Evolutionary conservation across 2,113 vertebrate genomes (phyloP).

Genomic region (Ictalurus furcatus): DNA sequence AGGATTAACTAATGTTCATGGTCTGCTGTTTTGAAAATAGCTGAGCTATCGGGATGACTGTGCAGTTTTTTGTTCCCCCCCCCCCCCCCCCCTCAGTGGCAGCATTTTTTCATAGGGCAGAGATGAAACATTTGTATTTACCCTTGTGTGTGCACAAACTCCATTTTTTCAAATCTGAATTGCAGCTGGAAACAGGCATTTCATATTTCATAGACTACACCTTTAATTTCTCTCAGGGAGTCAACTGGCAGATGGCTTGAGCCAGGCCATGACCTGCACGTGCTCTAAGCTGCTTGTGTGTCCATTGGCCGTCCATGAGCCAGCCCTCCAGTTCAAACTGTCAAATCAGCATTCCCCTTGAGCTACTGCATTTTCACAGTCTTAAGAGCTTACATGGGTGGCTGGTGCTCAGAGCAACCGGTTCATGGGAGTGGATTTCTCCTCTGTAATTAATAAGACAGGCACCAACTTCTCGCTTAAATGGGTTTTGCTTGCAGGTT

Average conservation of each 20-base stretch:
- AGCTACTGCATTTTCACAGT: constrained; percentile 40
- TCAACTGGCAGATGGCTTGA: constrained; percentile 25
- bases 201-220: background rate
- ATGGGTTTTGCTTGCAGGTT: constrained; percentile 53
- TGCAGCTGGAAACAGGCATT: background rate
- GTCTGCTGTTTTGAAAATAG: constrained; percentile 32
- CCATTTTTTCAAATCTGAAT: constrained; percentile 22
- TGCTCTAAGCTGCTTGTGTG: constrained; percentile 16
- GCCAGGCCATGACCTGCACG: constrained; percentile 22
- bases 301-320: constrained; percentile 34
- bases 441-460: constrained; percentile 57
- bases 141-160: background rate
- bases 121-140: constrained; percentile 2
- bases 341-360: constrained; percentile 55
- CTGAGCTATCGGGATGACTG: constrained; percentile 18
- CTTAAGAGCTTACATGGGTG: constrained; percentile 54
- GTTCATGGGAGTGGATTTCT: constrained; percentile 40
- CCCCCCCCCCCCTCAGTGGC: too few relatives aligned
- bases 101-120: constrained; percentile 14
- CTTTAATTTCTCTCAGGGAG: constrained; percentile 33
- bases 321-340: constrained; percentile 11
- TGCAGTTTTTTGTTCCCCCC: background rate
- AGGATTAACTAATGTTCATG: constrained; percentile 6
- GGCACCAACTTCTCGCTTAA: constrained; percentile 48
- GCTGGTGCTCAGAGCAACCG: constrained; percentile 18